Evolutionary conservation across 2,113 vertebrate genomes (phyloP).

Genomic region (Osmerus eperlanus): DNA sequence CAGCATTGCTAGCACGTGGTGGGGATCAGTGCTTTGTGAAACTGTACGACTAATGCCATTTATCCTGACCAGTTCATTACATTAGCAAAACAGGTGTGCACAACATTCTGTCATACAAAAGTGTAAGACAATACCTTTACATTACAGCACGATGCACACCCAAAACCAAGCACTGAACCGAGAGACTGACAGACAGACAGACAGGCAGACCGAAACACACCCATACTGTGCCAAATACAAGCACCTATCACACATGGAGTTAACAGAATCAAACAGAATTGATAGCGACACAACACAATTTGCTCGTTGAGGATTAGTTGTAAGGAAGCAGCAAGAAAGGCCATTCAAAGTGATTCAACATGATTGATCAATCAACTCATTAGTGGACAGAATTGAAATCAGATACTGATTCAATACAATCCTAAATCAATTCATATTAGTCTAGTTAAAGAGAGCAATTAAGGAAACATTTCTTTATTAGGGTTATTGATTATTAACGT

Average conservation of each 20-base stretch:
- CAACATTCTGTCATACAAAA: too few species aligned
- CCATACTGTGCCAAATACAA: background rate
- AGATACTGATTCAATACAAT: constrained; percentile 32
- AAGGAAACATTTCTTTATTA: constrained; percentile 13
- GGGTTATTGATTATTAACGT: background rate
- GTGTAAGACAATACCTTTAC: too few species aligned
- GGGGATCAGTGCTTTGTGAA: too few species aligned
- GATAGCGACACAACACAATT: background rate
- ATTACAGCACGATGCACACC: too few species aligned
- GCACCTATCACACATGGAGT: constrained; percentile 4
- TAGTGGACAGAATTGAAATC: constrained; percentile 68
- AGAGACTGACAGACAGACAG: too few species aligned
- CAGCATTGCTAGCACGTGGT: too few species aligned
- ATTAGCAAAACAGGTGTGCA: too few species aligned
- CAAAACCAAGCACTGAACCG: too few species aligned
- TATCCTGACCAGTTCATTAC: too few species aligned
- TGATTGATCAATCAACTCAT: constrained; percentile 80
- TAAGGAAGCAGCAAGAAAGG: constrained; percentile 99
- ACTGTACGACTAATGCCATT: too few species aligned
- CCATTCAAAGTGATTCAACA: constrained; percentile 51
- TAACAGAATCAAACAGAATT: background rate
- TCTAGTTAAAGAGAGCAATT: constrained; percentile 34
- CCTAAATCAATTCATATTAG: constrained; percentile 29
- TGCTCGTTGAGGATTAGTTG: constrained; percentile 81
- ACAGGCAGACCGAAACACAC: background rate